A percentile compares a stretch with the other conserved stretches of the same genome.
Conservation (phyloP, 2,888 invertebrate genomes). For the Sarcophaga rosellei region DNA sequence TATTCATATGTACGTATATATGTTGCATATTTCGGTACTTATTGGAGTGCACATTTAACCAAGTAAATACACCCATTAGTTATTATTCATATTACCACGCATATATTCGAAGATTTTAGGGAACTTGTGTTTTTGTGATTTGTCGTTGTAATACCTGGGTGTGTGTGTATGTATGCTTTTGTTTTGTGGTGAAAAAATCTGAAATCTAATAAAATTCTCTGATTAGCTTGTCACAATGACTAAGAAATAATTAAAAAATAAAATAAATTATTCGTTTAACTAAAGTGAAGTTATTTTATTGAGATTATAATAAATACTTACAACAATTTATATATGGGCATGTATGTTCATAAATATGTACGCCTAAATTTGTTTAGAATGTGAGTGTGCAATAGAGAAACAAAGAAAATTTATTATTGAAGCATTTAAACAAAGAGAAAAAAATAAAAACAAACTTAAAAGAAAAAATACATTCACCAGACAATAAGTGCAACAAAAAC, state of each 20-base stretch:
- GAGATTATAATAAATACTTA: background rate
- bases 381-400: slow-evolving; percentile 5
- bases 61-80: too few species aligned
- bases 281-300: background rate
- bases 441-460: background rate
- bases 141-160: background rate
- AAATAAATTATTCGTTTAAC: background rate
- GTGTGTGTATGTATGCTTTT: background rate
- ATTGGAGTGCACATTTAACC: too few species aligned
- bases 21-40: too few species aligned
- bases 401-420: slow-evolving; percentile 31
- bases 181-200: background rate
- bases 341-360: background rate
- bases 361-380: slow-evolving; percentile 44
- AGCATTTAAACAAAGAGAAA: background rate
- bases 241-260: background rate
- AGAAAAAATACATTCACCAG: slow-evolving; percentile 15
- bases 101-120: too few species aligned
- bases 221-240: background rate
- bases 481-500: slow-evolving; percentile 48
- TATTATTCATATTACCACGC: too few species aligned
- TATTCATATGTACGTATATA: too few species aligned
- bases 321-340: background rate
- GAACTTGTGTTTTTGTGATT: background rate
- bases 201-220: background rate